phyloP scores from a whole-genome alignment of 2,888 invertebrate genomes.

The Epistrophe eligans region DNA sequence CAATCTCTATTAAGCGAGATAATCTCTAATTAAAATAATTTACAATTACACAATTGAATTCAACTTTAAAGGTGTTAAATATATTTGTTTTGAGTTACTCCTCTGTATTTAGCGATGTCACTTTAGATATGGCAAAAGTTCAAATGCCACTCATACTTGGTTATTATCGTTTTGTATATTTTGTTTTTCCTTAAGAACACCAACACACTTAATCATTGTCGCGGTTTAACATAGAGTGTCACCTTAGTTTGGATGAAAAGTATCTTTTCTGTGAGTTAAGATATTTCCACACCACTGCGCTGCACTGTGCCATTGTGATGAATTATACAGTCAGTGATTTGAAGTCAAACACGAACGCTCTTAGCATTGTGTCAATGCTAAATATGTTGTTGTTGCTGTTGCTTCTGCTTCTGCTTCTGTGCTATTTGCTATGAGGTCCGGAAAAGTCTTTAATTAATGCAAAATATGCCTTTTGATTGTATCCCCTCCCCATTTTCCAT shows the following conservation, averaged over 20 bases:
- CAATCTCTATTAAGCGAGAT: slow-evolving; percentile 41
- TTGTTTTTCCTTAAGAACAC: slow-evolving; percentile 47
- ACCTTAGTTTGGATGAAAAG: slow-evolving; percentile 12
- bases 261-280: background rate
- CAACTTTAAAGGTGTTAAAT: slow-evolving; percentile 43
- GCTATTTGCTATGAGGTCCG: slow-evolving; percentile 48
- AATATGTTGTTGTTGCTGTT: slow-evolving; percentile 50
- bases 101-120: slow-evolving; percentile 42
- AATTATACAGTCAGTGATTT: slow-evolving; percentile 59
- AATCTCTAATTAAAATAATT: slow-evolving; percentile 64
- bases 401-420: background rate
- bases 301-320: slow-evolving; percentile 29
- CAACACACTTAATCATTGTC: slow-evolving; percentile 29
- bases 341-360: slow-evolving; percentile 50
- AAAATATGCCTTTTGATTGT: slow-evolving; percentile 5
- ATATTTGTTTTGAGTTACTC: slow-evolving; percentile 27
- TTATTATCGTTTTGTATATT: slow-evolving; percentile 11
- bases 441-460: slow-evolving; percentile 41
- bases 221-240: slow-evolving; percentile 31
- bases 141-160: slow-evolving; percentile 48
- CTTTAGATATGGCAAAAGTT: slow-evolving; percentile 58
- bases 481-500: background rate
- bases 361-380: slow-evolving; percentile 70
- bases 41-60: slow-evolving; percentile 43
- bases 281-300: slow-evolving; percentile 26